Base-by-base conservation (phyloP, 1,140 invertebrate species). In the Cydia pomonella region DNA sequence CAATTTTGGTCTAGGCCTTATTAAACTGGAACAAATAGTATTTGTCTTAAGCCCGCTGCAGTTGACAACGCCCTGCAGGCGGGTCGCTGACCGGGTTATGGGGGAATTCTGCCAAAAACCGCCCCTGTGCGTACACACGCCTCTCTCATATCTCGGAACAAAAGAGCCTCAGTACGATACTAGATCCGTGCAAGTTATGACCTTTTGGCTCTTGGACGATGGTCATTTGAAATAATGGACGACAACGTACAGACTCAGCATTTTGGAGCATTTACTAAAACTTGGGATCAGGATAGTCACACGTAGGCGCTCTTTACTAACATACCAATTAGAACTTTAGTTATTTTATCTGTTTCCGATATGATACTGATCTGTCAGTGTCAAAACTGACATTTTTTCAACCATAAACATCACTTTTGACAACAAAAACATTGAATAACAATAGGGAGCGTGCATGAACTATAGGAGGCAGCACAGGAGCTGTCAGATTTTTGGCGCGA, bases 11-110 rank as follows among this genome's bases (percentile, higher is more conserved):
- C 13, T 3, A 3, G 41, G 41, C 41, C 41, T 44, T 50, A 50
- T n/a, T n/a, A 50, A 50, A 50, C 47, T 50, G 18, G 47, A n/a
- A 6, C 47, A 50, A 44, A 44, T 18, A 50, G 2, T 7, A 50
- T 50, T n/a, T n/a, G 47, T 50, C 47, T 18, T 12, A 47, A 59
- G 18, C 18, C 21, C 53, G 53, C 9, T 59, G 53, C 53, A 59
- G 53, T 59, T 59, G 53, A 59, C 53, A 23, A 59, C 53, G 53
- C 53, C 53, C 53, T 59, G 53, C 53, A 59, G n/a, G n/a, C 10
- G 53, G 53, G 53, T 59, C 53, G 53, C 6, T 59, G 53, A 59
- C 53, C 53, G 53, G 53, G 53, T 59, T 59, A 59, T 59, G 21
- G 21, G 21, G 53, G 21, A 59, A 59, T 59, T 21, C 53, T 59